phyloP scores from a whole-genome alignment of 2,888 invertebrate genomes.

The Heliconius cydno region DNA sequence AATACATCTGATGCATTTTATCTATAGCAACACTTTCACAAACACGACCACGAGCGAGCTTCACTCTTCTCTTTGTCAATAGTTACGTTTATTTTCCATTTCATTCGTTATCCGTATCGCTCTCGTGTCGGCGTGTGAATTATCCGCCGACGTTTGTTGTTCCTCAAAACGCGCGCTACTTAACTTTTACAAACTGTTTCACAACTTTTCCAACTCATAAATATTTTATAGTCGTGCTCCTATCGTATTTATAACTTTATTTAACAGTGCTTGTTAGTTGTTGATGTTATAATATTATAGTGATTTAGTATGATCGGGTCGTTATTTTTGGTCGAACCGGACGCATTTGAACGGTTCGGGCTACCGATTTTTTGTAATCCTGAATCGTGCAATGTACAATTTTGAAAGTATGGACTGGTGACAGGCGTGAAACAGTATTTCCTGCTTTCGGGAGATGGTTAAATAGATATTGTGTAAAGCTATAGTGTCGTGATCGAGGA shows the following conservation, averaged over 20 bases:
- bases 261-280: constrained; percentile 21
- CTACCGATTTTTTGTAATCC: constrained; percentile 34
- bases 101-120: constrained; percentile 31
- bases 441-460: constrained; percentile 28
- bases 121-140: constrained; percentile 30
- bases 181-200: constrained; percentile 31
- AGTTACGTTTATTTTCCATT: constrained; percentile 22
- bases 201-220: constrained; percentile 8
- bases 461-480: constrained; percentile 34
- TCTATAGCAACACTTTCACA: constrained; percentile 33
- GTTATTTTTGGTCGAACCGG: constrained; percentile 51
- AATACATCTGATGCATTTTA: constrained; percentile 24
- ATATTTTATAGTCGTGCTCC: constrained; percentile 23
- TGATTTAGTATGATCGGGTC: constrained; percentile 47
- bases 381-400: constrained; percentile 23
- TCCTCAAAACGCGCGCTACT: constrained; percentile 35
- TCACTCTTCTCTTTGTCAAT: constrained; percentile 34
- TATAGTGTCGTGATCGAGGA: constrained; percentile 45
- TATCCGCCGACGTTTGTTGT: constrained; percentile 33
- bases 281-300: constrained; percentile 25
- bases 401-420: constrained; percentile 34
- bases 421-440: not conserved
- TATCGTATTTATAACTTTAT: constrained; percentile 30
- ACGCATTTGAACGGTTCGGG: constrained; percentile 40
- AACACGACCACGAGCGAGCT: constrained; percentile 14